Conservation (phyloP, 2,797 vertebrate species). For the Paratrypauchen microcephalus region DNA sequence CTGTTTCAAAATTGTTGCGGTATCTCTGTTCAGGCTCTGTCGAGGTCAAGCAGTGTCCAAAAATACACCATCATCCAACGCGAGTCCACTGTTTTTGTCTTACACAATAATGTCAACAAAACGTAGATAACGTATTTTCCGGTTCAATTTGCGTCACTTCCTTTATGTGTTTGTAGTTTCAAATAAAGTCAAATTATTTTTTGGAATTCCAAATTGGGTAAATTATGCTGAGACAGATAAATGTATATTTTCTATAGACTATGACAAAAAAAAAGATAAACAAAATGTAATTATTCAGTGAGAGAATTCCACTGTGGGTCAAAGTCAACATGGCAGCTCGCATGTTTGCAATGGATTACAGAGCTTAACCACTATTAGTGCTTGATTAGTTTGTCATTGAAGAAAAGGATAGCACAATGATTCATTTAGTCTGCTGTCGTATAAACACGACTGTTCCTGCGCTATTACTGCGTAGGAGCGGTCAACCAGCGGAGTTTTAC, state of each 20-base stretch:
- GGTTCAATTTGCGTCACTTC: constrained; percentile 44
- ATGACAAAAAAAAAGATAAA: background rate
- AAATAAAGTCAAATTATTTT: fast-evolving
- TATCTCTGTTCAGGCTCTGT: background rate
- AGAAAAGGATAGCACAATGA: constrained; percentile 56
- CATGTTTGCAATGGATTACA: constrained; percentile 48
- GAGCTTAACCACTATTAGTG: constrained; percentile 35
- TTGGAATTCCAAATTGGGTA: fast-evolving
- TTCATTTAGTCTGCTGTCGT: constrained; percentile 63
- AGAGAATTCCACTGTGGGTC: constrained; percentile 60
- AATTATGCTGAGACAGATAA: background rate
- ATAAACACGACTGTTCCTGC: constrained; percentile 31
- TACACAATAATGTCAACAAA: constrained; percentile 83
- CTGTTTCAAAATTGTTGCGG: background rate
- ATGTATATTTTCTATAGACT: fast-evolving
- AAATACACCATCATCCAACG: constrained; percentile 48
- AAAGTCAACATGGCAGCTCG: constrained; percentile 73
- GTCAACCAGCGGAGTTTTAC: constrained; percentile 59
- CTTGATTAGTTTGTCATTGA: background rate
- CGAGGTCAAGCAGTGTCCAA: constrained; percentile 27
- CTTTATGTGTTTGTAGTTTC: constrained; percentile 43
- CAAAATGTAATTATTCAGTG: background rate
- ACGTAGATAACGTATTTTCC: constrained; percentile 54
- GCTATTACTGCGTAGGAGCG: constrained; percentile 45
- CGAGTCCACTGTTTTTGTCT: constrained; percentile 69